phyloP scores from a whole-genome alignment of 2,888 invertebrate genomes.

The Enoplolaimus lenunculus region DNA sequence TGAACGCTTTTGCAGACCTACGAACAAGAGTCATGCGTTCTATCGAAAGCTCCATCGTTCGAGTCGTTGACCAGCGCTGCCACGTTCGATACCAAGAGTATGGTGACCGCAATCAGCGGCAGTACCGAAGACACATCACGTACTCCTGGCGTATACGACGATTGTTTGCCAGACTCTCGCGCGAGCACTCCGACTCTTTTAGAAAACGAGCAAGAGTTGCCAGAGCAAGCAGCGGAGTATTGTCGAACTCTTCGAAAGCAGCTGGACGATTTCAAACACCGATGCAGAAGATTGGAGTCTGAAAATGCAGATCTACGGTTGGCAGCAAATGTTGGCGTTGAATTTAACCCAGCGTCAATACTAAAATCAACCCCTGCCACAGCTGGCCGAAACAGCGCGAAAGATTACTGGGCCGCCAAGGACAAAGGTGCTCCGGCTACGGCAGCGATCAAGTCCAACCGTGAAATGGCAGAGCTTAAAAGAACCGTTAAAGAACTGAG shows the following conservation, averaged over 20 bases:
- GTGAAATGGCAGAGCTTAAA: not conserved
- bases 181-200: constrained; percentile 36
- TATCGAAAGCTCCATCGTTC: constrained; percentile 15
- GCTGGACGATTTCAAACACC: constrained; percentile 24
- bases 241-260: constrained; percentile 14
- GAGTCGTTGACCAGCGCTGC: constrained; percentile 15
- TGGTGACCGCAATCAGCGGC: constrained; percentile 28
- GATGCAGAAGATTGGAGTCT: constrained; percentile 23
- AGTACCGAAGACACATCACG: not conserved
- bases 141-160: constrained; percentile 16
- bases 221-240: not conserved
- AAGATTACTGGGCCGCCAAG: not conserved
- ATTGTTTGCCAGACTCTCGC: constrained; percentile 25
- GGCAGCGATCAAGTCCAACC: too few relatives aligned
- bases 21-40: not conserved
- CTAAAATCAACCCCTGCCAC: not conserved
- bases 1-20: too few relatives aligned
- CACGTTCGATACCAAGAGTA: constrained; percentile 26
- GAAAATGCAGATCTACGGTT: constrained; percentile 25
- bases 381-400: not conserved
- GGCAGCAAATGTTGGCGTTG: not conserved
- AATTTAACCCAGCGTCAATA: not conserved
- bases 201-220: too few relatives aligned
- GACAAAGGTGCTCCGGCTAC: too few relatives aligned
- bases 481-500: not conserved